A percentile compares a stretch with the other conserved stretches of the same genome.
These are phyloP conservation scores for Elgaria multicarinata DNA, from an alignment of 2,113 vertebrate genomes.

Conservation along the genomic window DNA sequence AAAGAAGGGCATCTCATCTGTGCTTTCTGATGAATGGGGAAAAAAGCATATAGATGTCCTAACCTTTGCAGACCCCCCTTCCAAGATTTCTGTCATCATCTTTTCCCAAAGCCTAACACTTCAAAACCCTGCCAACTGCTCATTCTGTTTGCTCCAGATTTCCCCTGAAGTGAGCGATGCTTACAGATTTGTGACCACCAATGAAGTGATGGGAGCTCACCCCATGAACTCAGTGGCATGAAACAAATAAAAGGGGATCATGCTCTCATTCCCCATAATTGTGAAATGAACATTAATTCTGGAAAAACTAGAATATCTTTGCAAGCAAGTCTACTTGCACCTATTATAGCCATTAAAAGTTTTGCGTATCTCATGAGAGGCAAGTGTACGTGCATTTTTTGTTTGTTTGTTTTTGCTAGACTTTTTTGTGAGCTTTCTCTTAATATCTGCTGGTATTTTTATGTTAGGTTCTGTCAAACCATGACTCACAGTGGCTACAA, in stretches of 20 bases:
- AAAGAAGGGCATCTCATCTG: not conserved
- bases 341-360: not conserved
- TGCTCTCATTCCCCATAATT: not conserved
- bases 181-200: not conserved
- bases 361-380: not conserved
- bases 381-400: not conserved
- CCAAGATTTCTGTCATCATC: not conserved
- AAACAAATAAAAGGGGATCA: not conserved
- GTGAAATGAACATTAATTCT: not conserved
- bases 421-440: not conserved
- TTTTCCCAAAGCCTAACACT: not conserved
- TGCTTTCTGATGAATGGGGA: too few relatives aligned
- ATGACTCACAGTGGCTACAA: not conserved
- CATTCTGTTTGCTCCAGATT: not conserved
- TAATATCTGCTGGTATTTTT: not conserved
- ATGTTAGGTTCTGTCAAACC: not conserved
- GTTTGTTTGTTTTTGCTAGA: not conserved
- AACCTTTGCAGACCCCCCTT: not conserved
- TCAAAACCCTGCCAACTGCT: not conserved
- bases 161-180: not conserved
- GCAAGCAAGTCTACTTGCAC: not conserved
- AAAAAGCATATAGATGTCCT: not conserved
- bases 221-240: not conserved
- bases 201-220: not conserved
- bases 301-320: not conserved